Percentiles rank a stretch among this genome's conserved stretches.
Conservation (phyloP, 2,888 invertebrate genomes). For the Agriopis marginaria region DNA sequence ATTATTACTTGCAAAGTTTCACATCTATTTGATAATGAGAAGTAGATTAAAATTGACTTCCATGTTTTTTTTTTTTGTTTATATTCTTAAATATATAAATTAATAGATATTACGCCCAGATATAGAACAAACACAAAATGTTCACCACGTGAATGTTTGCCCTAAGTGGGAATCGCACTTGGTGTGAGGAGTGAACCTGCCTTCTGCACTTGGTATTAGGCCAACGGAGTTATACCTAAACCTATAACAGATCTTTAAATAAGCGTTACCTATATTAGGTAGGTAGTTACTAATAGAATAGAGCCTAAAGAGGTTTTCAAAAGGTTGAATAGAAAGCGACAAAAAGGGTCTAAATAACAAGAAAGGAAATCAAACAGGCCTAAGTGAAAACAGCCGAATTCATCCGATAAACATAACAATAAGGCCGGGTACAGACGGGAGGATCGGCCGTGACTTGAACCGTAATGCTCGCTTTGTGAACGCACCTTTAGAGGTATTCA, state of each 20-base stretch:
- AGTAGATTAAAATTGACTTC: too few species aligned
- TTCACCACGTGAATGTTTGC: too few species aligned
- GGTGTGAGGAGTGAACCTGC: too few species aligned
- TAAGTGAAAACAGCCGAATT: constrained; percentile 29
- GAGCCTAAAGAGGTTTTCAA: neutral
- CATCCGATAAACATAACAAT: constrained; percentile 28
- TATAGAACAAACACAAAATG: too few species aligned
- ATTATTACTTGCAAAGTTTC: too few species aligned
- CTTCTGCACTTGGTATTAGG: too few species aligned
- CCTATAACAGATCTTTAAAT: neutral
- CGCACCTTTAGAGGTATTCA: constrained; percentile 21
- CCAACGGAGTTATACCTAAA: too few species aligned
- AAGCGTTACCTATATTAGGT: neutral
- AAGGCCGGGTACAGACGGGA: constrained; percentile 19
- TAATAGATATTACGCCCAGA: too few species aligned
- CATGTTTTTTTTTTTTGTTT: too few species aligned
- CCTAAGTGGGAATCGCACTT: too few species aligned
- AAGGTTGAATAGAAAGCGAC: constrained; percentile 17
- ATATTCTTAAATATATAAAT: too few species aligned
- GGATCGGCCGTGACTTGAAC: constrained; percentile 31
- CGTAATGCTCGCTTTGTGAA: constrained; percentile 28
- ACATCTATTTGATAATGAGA: too few species aligned
- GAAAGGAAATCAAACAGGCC: constrained; percentile 17
- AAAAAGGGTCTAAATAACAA: constrained; percentile 14
- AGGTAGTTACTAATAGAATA: neutral